Evolutionary conservation across 1,140 invertebrate genomes (phyloP).

Genomic region (Argopecten irradians): DNA sequence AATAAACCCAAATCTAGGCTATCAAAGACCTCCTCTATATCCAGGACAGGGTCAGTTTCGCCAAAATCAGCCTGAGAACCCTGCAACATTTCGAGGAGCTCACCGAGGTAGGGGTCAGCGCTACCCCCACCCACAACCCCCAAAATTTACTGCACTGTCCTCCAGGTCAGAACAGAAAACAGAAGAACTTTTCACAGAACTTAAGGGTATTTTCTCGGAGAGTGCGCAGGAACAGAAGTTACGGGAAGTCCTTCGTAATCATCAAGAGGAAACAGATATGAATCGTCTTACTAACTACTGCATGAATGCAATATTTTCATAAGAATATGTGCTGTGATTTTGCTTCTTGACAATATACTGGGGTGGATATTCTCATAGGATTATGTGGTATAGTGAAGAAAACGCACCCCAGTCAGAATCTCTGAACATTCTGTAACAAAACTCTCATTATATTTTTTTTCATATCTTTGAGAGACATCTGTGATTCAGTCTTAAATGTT

Average conservation of each 20-base stretch:
- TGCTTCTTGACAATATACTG: background rate
- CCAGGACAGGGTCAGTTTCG: background rate
- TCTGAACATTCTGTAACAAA: background rate
- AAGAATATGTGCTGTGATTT: background rate
- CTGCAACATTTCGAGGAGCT: background rate
- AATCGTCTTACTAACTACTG: conserved; percentile 60
- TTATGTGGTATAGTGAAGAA: background rate
- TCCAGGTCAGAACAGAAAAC: conserved; percentile 47
- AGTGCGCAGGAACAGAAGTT: conserved; percentile 47
- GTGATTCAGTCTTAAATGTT: background rate
- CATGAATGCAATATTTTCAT: conserved; percentile 43
- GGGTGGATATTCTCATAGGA: background rate
- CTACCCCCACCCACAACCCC: background rate
- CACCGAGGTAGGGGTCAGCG: background rate
- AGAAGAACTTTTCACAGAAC: conserved; percentile 43
- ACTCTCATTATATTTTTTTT: background rate
- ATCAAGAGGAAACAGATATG: conserved; percentile 59
- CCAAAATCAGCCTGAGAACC: background rate
- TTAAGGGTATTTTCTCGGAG: conserved; percentile 61
- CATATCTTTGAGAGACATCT: background rate
- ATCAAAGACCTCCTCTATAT: background rate
- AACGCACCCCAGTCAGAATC: background rate
- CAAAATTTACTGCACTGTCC: background rate
- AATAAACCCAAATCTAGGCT: background rate
- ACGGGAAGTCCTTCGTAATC: conserved; percentile 55